Conservation (phyloP, 2,113 vertebrate genomes). For the Ptilonorhynchus violaceus region DNA sequence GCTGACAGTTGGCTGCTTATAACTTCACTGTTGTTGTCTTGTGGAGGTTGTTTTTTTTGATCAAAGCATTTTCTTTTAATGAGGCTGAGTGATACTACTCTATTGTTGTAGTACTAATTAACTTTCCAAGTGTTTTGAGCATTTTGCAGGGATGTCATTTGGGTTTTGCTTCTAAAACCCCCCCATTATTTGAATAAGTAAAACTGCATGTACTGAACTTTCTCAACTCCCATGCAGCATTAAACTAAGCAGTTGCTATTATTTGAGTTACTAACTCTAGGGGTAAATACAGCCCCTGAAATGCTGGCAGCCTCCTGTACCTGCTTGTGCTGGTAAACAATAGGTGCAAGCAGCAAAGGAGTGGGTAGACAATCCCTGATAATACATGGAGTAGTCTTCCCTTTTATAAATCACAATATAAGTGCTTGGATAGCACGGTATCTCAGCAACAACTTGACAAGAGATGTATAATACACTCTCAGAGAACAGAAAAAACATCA, state of each 20-base stretch:
- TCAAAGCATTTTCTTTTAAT: neutral
- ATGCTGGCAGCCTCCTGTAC: neutral
- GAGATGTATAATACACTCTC: slow-evolving; percentile 70
- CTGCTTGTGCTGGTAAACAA: slow-evolving; percentile 22
- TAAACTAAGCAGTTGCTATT: neutral
- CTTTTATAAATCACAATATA: slow-evolving; percentile 73
- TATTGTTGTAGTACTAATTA: neutral
- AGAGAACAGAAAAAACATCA: slow-evolving; percentile 54
- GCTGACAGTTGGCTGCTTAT: neutral
- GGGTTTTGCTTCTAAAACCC: neutral
- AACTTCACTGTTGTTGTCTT: neutral
- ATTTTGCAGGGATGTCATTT: neutral
- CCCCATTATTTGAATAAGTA: neutral
- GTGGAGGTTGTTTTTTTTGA: neutral
- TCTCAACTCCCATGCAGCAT: neutral
- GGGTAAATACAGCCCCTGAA: neutral
- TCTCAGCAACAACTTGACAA: slow-evolving; percentile 77
- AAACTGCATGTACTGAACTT: neutral
- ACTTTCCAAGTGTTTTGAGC: neutral
- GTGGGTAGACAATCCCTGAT: slow-evolving; percentile 33
- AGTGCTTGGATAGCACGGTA: slow-evolving; percentile 61
- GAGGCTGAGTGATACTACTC: neutral
- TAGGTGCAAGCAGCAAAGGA: slow-evolving; percentile 23
- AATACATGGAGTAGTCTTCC: slow-evolving; percentile 59
- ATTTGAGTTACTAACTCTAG: neutral